These are phyloP conservation scores for Epicauta chinensis DNA, from an alignment of 1,140 invertebrate genomes.

Conservation along the genomic window DNA sequence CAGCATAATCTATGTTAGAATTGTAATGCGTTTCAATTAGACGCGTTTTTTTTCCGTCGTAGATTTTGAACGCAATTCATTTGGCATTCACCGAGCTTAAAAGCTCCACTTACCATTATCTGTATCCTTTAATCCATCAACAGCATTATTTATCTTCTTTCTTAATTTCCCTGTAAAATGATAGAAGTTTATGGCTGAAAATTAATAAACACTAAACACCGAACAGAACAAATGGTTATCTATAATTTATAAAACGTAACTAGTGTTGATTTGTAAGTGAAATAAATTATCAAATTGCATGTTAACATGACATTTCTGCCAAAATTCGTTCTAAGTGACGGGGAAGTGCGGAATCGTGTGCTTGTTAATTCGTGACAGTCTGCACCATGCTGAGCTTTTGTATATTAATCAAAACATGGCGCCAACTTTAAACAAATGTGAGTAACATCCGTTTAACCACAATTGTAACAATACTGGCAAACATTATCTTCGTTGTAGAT, in stretches of 20 bases:
- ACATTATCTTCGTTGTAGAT: neutral
- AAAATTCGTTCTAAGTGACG: conserved; percentile 27
- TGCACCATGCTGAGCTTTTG: conserved; percentile 22
- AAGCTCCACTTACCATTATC: no score
- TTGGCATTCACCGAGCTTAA: no score
- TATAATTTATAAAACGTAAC: conserved; percentile 18
- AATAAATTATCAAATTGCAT: conserved; percentile 35
- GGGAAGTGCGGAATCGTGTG: conserved; percentile 27
- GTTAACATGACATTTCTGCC: conserved; percentile 27
- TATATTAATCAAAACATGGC: conserved; percentile 21
- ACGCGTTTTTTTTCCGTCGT: no score
- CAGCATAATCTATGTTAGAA: no score
- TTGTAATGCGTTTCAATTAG: no score
- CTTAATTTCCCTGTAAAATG: conserved; percentile 7
- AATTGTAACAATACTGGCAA: neutral
- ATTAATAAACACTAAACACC: no score
- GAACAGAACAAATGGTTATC: neutral
- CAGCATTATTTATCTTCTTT: neutral
- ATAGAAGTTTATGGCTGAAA: no score
- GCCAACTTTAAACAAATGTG: conserved; percentile 10
- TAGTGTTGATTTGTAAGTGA: conserved; percentile 29
- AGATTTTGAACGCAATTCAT: no score
- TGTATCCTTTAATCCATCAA: no score
- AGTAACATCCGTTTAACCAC: neutral
- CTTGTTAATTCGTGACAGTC: conserved; percentile 30